Conservation (phyloP, 2,888 invertebrate genomes). For the Tillus elongatus region DNA sequence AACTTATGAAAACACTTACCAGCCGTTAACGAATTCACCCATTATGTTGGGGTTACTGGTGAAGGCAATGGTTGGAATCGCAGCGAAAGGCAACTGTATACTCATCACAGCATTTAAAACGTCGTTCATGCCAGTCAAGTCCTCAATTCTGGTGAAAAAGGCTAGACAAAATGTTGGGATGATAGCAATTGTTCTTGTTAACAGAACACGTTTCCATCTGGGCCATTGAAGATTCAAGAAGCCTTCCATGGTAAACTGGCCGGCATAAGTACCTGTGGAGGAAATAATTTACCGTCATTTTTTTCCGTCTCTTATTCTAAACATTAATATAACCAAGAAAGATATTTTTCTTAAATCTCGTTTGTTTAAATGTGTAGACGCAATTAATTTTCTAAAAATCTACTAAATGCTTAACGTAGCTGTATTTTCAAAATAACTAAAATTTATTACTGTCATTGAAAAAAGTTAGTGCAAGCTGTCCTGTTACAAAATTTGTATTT, state of each 20-base stretch:
- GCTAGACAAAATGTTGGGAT: conserved; percentile 62
- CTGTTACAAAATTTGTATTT: too few species aligned
- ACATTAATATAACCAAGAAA: too few species aligned
- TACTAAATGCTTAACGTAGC: too few species aligned
- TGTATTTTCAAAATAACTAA: too few species aligned
- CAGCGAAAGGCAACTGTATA: conserved; percentile 78
- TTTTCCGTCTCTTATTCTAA: too few species aligned
- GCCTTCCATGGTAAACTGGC: conserved; percentile 84
- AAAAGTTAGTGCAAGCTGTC: too few species aligned
- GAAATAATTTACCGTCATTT: too few species aligned
- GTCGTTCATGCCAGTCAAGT: conserved; percentile 75
- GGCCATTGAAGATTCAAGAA: conserved; percentile 78
- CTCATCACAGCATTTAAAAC: conserved; percentile 79
- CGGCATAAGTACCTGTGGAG: conserved; percentile 68
- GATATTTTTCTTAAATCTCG: too few species aligned
- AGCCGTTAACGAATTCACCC: conserved; percentile 75
- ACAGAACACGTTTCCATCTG: conserved; percentile 75
- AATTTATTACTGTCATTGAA: too few species aligned
- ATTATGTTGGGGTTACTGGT: conserved; percentile 70
- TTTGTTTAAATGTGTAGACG: too few species aligned
- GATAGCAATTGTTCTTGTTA: conserved; percentile 79
- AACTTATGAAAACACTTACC: conserved; percentile 51
- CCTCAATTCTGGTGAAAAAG: conserved; percentile 55
- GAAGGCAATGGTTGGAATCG: conserved; percentile 77
- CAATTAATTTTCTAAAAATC: too few species aligned